Conservation (phyloP, 92 coral and sea anemone species). For the Parazoanthus atlanticus region DNA sequence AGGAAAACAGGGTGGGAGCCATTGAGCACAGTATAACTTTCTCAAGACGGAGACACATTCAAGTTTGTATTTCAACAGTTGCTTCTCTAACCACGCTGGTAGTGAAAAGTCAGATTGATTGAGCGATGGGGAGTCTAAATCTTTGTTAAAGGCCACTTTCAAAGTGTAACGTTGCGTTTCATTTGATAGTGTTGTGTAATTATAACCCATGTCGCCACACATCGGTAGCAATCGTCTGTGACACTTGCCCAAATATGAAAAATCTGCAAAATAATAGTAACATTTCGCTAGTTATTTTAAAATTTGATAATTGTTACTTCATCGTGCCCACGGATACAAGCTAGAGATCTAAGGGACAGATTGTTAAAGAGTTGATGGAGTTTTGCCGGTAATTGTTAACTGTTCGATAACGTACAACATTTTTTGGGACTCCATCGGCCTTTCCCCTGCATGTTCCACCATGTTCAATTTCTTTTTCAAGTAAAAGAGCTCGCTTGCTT, state of each 20-base stretch:
- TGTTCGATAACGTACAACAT: too few relatives aligned
- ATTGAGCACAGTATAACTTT: neutral
- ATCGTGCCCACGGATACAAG: too few relatives aligned
- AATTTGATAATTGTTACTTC: too few relatives aligned
- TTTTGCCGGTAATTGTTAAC: too few relatives aligned
- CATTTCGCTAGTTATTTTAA: neutral
- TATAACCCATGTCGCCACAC: conserved; percentile 20
- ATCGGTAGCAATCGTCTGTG: conserved; percentile 39
- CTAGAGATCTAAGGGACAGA: too few relatives aligned
- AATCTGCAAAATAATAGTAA: conserved; percentile 10
- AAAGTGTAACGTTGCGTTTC: neutral
- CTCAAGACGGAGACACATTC: conserved; percentile 8
- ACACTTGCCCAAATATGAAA: conserved; percentile 24
- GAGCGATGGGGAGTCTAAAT: conserved; percentile 5
- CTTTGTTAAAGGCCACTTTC: conserved; percentile 6
- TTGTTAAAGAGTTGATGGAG: too few relatives aligned
- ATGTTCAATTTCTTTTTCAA: too few relatives aligned
- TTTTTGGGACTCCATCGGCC: too few relatives aligned
- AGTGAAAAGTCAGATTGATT: conserved; percentile 25
- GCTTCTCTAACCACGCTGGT: conserved; percentile 3
- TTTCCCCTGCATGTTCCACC: too few relatives aligned
- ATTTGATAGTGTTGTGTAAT: conserved; percentile 10
- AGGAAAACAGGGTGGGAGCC: conserved; percentile 41
- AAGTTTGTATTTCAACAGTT: neutral
- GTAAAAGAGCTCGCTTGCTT: too few relatives aligned